Conservation (phyloP, 2,797 vertebrate genomes). For the Sebastes elongatus region DNA sequence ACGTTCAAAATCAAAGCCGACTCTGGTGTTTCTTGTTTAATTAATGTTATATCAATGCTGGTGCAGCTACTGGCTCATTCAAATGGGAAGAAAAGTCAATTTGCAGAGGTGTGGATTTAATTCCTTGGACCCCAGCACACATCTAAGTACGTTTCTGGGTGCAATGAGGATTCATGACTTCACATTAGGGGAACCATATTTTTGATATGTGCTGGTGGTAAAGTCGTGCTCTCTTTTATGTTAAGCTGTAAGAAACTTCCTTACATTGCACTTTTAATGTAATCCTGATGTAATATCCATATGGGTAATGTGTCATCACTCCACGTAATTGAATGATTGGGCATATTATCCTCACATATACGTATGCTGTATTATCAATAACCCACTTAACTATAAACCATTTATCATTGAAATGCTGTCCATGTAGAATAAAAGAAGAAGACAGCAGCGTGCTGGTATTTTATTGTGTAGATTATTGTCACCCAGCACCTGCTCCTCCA, state of each 20-base stretch:
- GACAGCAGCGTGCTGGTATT: background rate
- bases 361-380: background rate
- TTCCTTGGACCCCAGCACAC: background rate
- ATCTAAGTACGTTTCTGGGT: background rate
- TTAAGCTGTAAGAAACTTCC: background rate
- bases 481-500: background rate
- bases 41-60: background rate
- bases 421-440: background rate
- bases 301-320: background rate
- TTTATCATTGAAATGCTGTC: background rate
- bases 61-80: background rate
- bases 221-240: background rate
- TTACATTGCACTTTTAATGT: background rate
- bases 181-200: background rate
- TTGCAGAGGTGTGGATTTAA: background rate
- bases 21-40: background rate
- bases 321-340: background rate
- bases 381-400: background rate
- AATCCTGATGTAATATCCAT: background rate
- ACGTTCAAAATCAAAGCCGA: background rate
- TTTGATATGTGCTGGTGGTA: background rate
- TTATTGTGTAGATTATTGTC: background rate
- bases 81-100: background rate
- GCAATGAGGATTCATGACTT: background rate
- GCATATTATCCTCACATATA: background rate